Evolutionary conservation across 2,113 vertebrate species (phyloP).

Genomic region (Rhinolophus sinicus): DNA sequence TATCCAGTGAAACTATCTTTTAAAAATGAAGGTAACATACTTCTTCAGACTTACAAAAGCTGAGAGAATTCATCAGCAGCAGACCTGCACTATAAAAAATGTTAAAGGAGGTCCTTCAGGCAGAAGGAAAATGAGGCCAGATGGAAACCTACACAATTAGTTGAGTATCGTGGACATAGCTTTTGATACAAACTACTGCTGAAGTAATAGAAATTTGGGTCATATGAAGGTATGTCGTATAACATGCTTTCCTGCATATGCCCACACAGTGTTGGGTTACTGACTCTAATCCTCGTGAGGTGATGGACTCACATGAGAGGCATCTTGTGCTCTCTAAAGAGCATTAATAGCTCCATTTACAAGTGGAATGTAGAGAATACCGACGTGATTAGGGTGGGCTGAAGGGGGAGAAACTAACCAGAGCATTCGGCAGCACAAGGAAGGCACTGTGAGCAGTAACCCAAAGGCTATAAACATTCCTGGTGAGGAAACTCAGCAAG

Average conservation of each 20-base stretch:
- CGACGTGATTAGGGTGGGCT: background rate
- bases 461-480: background rate
- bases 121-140: background rate
- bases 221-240: background rate
- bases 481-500: background rate
- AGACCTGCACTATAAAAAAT: background rate
- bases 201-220: background rate
- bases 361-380: background rate
- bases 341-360: background rate
- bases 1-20: background rate
- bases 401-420: background rate
- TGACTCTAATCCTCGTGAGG: background rate
- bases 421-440: background rate
- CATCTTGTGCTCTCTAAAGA: background rate
- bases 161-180: background rate
- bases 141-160: background rate
- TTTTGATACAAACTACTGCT: background rate
- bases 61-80: background rate
- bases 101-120: background rate
- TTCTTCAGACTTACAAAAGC: background rate
- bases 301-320: background rate
- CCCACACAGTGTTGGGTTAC: background rate
- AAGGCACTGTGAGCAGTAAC: background rate
- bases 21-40: background rate
- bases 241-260: background rate